A percentile compares a stretch with the other conserved stretches of the same genome.
Conservation (phyloP, 2,888 invertebrate species). For the Phengaris arion region DNA sequence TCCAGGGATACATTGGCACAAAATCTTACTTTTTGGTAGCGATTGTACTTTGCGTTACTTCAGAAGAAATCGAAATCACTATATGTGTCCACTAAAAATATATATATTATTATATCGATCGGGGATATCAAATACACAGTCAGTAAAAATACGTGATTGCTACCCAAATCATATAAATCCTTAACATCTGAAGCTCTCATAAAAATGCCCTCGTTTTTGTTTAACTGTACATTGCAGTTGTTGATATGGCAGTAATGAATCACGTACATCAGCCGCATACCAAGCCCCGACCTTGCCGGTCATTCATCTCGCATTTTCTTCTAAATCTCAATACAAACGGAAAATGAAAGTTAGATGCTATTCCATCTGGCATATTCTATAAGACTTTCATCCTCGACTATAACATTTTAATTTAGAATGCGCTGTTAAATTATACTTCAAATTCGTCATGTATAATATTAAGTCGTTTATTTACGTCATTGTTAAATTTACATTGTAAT, state of each 20-base stretch:
- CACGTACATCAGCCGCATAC: not conserved
- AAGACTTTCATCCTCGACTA: not conserved
- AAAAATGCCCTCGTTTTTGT: not conserved
- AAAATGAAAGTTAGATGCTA: constrained; percentile 19
- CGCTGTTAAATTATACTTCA: too few species aligned
- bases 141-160: not conserved
- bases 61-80: too few species aligned
- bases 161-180: not conserved
- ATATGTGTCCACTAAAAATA: too few species aligned
- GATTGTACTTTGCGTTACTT: too few species aligned
- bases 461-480: not conserved
- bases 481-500: not conserved
- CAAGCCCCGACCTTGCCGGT: constrained; percentile 64
- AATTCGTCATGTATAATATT: too few species aligned
- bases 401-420: not conserved
- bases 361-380: not conserved
- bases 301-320: constrained; percentile 54
- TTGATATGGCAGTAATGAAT: constrained; percentile 8
- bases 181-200: not conserved
- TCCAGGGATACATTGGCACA: too few species aligned
- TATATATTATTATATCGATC: too few species aligned
- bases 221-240: constrained; percentile 15
- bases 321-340: constrained; percentile 19
- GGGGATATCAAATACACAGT: too few species aligned
- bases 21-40: too few species aligned